These are phyloP conservation scores for Heteronetta atricapilla DNA, from an alignment of 2,113 vertebrate species.

Conservation along the genomic window DNA sequence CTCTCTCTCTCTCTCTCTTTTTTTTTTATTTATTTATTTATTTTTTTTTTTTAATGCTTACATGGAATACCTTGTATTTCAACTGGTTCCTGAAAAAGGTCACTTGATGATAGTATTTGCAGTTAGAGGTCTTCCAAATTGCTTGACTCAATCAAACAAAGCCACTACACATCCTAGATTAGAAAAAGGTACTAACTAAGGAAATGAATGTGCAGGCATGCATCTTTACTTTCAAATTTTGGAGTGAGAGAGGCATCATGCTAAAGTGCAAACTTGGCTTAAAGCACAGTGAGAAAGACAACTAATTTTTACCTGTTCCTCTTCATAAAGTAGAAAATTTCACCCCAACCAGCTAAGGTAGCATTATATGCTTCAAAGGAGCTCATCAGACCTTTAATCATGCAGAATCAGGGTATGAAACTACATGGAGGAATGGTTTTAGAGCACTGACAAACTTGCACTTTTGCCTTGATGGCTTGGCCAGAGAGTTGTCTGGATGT, in stretches of 20 bases:
- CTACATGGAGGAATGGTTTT: not conserved
- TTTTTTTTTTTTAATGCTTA: not conserved
- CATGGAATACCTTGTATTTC: not conserved
- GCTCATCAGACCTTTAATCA: not conserved
- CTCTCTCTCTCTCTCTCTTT: no score
- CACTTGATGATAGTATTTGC: not conserved
- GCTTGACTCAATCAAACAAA: not conserved
- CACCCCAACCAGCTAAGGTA: not conserved
- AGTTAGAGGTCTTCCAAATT: not conserved
- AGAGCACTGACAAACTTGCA: not conserved
- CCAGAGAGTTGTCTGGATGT: not conserved
- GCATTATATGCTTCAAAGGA: not conserved
- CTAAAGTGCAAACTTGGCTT: not conserved
- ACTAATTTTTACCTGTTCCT: not conserved
- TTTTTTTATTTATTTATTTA: no score
- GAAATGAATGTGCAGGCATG: not conserved
- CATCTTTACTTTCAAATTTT: not conserved
- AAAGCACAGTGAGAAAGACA: not conserved
- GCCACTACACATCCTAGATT: not conserved
- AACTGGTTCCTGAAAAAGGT: not conserved
- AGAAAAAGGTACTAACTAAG: not conserved
- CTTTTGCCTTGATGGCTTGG: not conserved
- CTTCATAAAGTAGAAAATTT: not conserved
- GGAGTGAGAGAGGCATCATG: not conserved
- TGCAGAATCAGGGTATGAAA: not conserved